Conservation (phyloP, 1,140 invertebrate species). For the Ips typographus region DNA sequence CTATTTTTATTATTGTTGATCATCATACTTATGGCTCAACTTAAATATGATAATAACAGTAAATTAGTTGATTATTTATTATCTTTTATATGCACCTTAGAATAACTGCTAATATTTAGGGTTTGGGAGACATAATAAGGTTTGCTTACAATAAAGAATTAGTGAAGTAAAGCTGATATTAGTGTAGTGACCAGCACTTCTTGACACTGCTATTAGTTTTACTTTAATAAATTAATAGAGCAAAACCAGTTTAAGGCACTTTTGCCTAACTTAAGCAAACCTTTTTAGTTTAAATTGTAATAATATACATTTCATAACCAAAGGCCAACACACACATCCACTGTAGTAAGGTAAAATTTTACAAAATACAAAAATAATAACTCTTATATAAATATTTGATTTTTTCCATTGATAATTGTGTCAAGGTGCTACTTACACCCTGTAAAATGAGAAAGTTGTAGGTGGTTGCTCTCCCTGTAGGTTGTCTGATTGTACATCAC, state of each 20-base stretch:
- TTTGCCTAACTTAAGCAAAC: not conserved
- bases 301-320: not conserved
- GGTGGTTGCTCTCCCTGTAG: slow-evolving; percentile 26
- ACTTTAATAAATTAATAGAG: not conserved
- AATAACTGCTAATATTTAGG: not conserved
- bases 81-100: slow-evolving; percentile 10
- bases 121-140: not conserved
- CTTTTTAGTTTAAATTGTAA: not conserved
- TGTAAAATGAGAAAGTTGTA: not conserved
- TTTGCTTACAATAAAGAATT: not conserved
- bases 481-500: slow-evolving; percentile 32
- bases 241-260: not conserved
- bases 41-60: slow-evolving; percentile 27
- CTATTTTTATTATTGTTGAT: slow-evolving; percentile 4
- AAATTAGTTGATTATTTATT: not conserved
- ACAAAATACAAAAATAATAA: not conserved
- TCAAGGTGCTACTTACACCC: not conserved
- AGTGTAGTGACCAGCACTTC: not conserved
- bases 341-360: not conserved
- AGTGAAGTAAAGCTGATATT: not conserved
- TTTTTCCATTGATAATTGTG: not conserved
- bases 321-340: not conserved
- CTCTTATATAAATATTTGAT: not conserved
- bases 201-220: not conserved
- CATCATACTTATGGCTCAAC: slow-evolving; percentile 32